Conservation (phyloP, 2,113 vertebrate genomes). For the Dipodomys spectabilis region DNA sequence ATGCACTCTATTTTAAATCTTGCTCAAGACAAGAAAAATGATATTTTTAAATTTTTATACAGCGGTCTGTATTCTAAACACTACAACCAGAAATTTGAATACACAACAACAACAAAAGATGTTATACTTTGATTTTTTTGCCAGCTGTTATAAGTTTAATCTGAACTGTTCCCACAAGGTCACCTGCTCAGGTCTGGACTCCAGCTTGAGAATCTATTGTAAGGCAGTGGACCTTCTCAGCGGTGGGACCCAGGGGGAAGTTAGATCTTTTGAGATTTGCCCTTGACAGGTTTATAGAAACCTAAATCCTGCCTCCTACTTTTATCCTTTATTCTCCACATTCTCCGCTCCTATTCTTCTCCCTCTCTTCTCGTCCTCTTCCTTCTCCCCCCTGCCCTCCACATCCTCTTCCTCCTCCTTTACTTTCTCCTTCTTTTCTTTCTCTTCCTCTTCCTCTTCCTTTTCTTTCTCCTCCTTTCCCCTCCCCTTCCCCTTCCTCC, state of each 20-base stretch:
- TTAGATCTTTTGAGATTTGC: background rate
- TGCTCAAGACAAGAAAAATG: slow-evolving; percentile 10
- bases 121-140: background rate
- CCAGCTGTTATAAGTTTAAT: background rate
- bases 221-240: background rate
- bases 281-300: background rate
- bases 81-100: background rate
- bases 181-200: background rate
- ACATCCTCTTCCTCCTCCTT: no score
- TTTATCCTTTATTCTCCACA: no score
- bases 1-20: background rate
- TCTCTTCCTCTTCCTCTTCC: no score
- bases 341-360: no score
- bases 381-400: no score
- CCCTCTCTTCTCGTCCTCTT: no score
- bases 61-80: background rate
- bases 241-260: background rate
- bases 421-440: no score
- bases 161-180: background rate
- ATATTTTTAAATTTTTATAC: background rate
- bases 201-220: background rate
- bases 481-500: no score
- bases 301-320: no score
- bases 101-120: background rate
- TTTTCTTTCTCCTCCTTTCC: no score